These are phyloP conservation scores for Gandaritis pyraliata DNA, from an alignment of 2,888 invertebrate genomes.

Conservation along the genomic window DNA sequence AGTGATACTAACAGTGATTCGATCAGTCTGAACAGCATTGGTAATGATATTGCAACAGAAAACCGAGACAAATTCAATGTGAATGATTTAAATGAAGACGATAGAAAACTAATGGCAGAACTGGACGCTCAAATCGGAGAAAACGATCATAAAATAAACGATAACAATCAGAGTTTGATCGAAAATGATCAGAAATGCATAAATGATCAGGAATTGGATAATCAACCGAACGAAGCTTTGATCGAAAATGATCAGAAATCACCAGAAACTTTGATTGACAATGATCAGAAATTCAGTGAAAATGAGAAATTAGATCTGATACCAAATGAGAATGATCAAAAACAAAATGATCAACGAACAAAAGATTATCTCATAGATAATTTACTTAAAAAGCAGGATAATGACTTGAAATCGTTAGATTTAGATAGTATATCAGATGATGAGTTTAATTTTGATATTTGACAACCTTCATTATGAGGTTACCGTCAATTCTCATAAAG, in stretches of 20 bases:
- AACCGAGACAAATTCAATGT: constrained; percentile 34
- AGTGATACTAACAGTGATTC: constrained; percentile 11
- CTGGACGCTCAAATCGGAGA: constrained; percentile 50
- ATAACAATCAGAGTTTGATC: constrained; percentile 15
- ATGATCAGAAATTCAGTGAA: constrained; percentile 29
- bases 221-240: too few relatives aligned
- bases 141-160: neutral
- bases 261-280: neutral
- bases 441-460: constrained; percentile 50
- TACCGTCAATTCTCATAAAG: too few relatives aligned
- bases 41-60: constrained; percentile 7
- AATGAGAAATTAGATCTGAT: neutral
- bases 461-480: neutral
- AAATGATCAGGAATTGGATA: neutral
- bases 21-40: constrained; percentile 14
- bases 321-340: constrained; percentile 1
- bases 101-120: constrained; percentile 51
- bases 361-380: constrained; percentile 16
- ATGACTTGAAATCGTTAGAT: constrained; percentile 42
- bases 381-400: constrained; percentile 24
- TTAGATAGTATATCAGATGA: constrained; percentile 54
- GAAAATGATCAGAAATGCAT: constrained; percentile 21
- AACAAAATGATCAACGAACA: constrained; percentile 11
- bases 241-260: constrained; percentile 11
- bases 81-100: constrained; percentile 52